Evolutionary conservation across 2,113 vertebrate species (phyloP), one percentile per base, ranked within the genome.

Genomic region (Anoplopoma fimbria): DNA sequence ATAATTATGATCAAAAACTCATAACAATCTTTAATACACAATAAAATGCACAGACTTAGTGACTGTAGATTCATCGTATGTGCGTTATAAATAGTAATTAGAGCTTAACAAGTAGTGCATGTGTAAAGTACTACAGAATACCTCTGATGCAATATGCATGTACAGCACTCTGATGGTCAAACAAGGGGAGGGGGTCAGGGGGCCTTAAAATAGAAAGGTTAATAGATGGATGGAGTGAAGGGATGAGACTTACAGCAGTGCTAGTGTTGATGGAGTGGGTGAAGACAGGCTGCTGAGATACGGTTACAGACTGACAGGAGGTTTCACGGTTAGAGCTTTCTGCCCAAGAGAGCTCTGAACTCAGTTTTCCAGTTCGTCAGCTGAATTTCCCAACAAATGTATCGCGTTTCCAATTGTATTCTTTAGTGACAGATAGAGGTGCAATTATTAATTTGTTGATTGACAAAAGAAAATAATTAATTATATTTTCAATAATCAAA

Each of bases 201-300:
- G 65, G 40, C 29, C 86, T 87, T 87, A 89, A 93, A 87, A 90
- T 93, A 91, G 91, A 94, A 89, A 79, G 77, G 67, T 84, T 83
- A 72, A 83, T 89, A 77, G 88, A 81, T 87, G 85, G 84, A 69
- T 36, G 82, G 77, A 60, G 65, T 23, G 64, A 19, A 82, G 90
- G 81, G 79, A 83, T 81, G 81, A 72, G 25, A 45, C 77, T 88
- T 85, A 85, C 85, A 79, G 65, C 84, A 80, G 89, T 7, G 75
- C 53, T 51, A 12, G 90, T 88, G 90, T 90, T 92, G 92, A 93
- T 42, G n/a, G 91, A 93, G 77, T 74, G 55, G 75, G 81, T 88
- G 89, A 89, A 84, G 91, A 93, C 90, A 93, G 77, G 77, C 83
- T 64, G 72, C 58, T 38, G 27, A 86, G 81, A 82, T 93, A 69